These are phyloP conservation scores for Synergus gifuensis DNA, from an alignment of 2,888 invertebrate genomes.

Conservation along the genomic window DNA sequence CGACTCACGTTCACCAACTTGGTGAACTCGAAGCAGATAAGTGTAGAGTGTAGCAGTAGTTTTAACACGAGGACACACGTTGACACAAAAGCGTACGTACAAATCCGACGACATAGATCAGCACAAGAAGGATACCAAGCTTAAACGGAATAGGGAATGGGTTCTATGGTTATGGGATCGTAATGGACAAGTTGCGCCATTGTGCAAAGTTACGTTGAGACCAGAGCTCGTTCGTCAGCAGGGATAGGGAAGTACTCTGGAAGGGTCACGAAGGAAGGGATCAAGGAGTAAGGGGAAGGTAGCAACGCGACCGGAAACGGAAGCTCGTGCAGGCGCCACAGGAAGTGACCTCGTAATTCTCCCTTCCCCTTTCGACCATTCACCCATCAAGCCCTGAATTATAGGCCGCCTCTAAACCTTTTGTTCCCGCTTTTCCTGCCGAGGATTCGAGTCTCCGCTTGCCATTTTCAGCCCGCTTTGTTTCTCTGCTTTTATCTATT, in stretches of 20 bases:
- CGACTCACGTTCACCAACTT: conserved; percentile 20
- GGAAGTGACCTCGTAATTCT: conserved; percentile 78
- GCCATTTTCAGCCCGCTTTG: conserved; percentile 63
- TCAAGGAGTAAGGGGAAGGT: conserved; percentile 48
- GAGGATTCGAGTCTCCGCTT: conserved; percentile 66
- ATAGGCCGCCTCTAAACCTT: conserved; percentile 75
- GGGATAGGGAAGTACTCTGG: conserved; percentile 19
- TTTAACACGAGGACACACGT: conserved; percentile 4
- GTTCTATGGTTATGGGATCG: conserved; percentile 56
- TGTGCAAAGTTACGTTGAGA: conserved; percentile 72
- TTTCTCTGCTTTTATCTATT: conserved; percentile 45
- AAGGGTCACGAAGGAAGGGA: conserved; percentile 38
- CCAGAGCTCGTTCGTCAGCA: conserved; percentile 47
- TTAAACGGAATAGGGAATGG: conserved; percentile 42
- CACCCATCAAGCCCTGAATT: conserved; percentile 75
- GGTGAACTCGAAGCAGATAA: conserved; percentile 17
- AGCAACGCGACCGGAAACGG: conserved; percentile 74
- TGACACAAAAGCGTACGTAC: conserved; percentile 37
- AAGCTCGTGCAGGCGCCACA: conserved; percentile 77
- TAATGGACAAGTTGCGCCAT: conserved; percentile 74
- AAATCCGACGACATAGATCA: conserved; percentile 39
- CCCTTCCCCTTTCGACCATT: conserved; percentile 70
- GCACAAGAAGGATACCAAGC: conserved; percentile 30
- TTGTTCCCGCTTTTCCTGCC: conserved; percentile 76
- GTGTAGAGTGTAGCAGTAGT: conserved; percentile 17